Conservation (phyloP, 2,113 vertebrate genomes). For the Daboia siamensis region DNA sequence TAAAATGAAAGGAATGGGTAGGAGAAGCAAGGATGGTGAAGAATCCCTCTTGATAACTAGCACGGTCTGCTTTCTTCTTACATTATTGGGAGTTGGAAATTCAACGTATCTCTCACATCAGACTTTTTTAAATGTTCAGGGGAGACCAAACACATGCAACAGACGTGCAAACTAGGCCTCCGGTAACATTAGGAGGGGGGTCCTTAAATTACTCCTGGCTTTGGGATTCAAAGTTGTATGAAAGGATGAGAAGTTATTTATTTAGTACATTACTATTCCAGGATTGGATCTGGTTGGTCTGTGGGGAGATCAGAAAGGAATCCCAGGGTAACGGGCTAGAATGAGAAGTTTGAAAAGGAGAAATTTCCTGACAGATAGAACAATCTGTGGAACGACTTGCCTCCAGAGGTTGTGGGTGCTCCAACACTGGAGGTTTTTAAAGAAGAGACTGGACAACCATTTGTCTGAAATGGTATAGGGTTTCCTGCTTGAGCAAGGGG, state of each 20-base stretch:
- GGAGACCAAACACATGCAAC: neutral
- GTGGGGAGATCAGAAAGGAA: neutral
- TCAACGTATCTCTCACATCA: neutral
- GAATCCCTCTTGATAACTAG: neutral
- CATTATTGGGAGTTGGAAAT: neutral
- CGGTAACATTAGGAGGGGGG: neutral
- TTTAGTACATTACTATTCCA: neutral
- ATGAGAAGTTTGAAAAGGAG: neutral
- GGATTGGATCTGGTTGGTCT: neutral
- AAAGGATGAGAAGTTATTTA: neutral
- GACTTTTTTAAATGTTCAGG: neutral
- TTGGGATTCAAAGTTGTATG: neutral
- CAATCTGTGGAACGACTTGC: neutral
- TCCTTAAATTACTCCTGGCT: neutral
- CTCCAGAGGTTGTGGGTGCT: neutral
- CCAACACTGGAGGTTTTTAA: neutral
- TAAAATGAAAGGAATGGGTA: neutral
- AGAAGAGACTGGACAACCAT: neutral
- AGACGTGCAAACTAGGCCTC: neutral
- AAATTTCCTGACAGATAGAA: neutral
- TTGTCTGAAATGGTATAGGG: neutral
- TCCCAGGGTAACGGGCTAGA: neutral
- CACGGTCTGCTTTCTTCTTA: neutral
- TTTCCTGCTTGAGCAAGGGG: neutral
- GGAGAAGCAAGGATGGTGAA: neutral